Evolutionary conservation across 2,888 invertebrate genomes (phyloP), one percentile per base, ranked within the genome.

Genomic region (Drosophila mulleri): DNA sequence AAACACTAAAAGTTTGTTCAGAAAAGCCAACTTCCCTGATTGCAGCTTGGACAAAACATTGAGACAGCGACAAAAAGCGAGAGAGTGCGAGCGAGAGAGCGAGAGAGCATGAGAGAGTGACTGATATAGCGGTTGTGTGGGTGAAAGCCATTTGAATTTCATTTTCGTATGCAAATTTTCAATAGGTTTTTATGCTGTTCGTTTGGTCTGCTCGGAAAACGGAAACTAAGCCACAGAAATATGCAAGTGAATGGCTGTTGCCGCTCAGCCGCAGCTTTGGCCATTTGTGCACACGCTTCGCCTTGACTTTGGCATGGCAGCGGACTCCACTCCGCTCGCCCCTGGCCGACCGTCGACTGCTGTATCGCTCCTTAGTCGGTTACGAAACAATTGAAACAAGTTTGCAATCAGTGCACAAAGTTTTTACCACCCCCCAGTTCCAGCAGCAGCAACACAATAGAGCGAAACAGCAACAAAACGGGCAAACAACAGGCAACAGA

Each of bases 391-490:
- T 85, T 85, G 84, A 84, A 85, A 87, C 87, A 84, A 85, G 84
- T 85, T 85, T 86, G 87, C 84, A 85, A 85, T 87, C 84, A 85
- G 87, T 84, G 84, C 82, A 67, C 67, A 84, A 85, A 85, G 80
- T 85, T 85, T 87, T 85, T 78, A 62, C 29, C 8, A 3, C 35
- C 12, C 12, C 3, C 3, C 11, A 14, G 14, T 14, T 1, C 4
- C 14, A 14, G 5, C 37, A 37, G 14, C 37, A 37, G 3, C 48
- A 59, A 70, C 65, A 66, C 63, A 67, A 67, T 42, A 61, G 45
- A 45, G 63, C 16, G 54, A 39, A 69, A 69, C 57, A 45, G 59
- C 45, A 56, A 44, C 60, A 54, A 54, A 72, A 59, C 70, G 45
- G 42, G 5, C 41, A 69, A 47, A 54, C 47, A 66, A 50, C 50